A percentile compares a stretch with the other conserved stretches of the same genome.
Conservation (phyloP, 2,113 vertebrate species). For the Pygoscelis antarcticus region DNA sequence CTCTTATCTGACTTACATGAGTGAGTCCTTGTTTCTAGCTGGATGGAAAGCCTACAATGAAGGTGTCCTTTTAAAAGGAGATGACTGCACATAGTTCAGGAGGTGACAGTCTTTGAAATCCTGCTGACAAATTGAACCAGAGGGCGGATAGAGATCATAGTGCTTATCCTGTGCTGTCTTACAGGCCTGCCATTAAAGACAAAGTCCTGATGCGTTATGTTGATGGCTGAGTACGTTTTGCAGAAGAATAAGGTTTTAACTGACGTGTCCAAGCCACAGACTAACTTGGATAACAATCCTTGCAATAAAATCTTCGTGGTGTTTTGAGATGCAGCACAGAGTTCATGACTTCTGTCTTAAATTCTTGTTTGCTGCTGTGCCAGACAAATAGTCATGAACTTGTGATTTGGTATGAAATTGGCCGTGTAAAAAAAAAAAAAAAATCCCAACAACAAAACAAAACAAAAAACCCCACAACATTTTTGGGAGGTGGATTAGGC, state of each 20-base stretch:
- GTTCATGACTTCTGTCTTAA: conserved; percentile 23
- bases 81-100: background rate
- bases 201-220: background rate
- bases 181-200: background rate
- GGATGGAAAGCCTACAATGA: background rate
- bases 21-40: background rate
- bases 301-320: background rate
- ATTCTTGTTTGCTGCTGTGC: conserved; percentile 10
- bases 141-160: background rate
- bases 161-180: background rate
- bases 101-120: background rate
- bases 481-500: background rate
- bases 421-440: background rate
- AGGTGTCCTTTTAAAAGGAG: background rate
- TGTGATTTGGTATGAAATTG: conserved; percentile 34
- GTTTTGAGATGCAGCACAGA: conserved; percentile 10
- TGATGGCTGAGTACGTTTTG: background rate
- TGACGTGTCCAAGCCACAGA: conserved; percentile 6
- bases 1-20: background rate
- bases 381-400: conserved; percentile 46
- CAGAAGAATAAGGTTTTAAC: background rate
- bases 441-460: background rate
- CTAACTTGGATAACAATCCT: background rate
- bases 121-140: background rate
- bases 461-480: background rate